Evolutionary conservation across 2,888 invertebrate genomes (phyloP).

Genomic region (Ptilodon capucinus): DNA sequence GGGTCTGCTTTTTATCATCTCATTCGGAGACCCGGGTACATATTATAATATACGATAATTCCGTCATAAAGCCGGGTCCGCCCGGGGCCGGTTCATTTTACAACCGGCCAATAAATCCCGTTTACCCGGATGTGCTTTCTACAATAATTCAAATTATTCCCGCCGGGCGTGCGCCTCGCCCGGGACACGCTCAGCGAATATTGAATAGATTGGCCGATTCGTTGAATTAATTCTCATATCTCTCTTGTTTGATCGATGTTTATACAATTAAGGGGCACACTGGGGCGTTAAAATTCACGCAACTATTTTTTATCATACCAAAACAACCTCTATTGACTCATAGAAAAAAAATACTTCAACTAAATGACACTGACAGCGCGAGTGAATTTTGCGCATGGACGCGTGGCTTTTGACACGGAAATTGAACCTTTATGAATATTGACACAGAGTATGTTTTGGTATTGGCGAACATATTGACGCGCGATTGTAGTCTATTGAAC

Average conservation of each 20-base stretch:
- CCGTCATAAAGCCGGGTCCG: slow-evolving; percentile 19
- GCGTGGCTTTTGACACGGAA: no score
- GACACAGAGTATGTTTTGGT: no score
- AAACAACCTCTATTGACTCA: no score
- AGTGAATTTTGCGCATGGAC: no score
- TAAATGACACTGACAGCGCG: no score
- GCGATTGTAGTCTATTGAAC: no score
- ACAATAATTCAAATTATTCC: slow-evolving; percentile 43
- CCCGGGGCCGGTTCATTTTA: slow-evolving; percentile 28
- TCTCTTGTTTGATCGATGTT: no score
- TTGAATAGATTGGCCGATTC: background rate
- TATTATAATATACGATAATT: slow-evolving; percentile 15
- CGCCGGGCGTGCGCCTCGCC: background rate
- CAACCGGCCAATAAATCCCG: slow-evolving; percentile 36
- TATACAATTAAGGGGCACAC: background rate
- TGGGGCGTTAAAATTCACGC: no score
- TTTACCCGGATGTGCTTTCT: slow-evolving; percentile 27
- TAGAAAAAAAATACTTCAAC: no score
- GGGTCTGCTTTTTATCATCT: background rate
- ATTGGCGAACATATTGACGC: no score
- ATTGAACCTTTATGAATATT: no score
- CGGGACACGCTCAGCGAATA: background rate
- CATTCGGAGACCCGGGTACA: background rate
- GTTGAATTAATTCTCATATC: background rate
- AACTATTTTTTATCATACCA: no score